A percentile compares a stretch with the other conserved stretches of the same genome.
Evolutionary conservation across 92 coral and sea anemone genomes (phyloP).

Genomic region (Palythoa grandis): DNA sequence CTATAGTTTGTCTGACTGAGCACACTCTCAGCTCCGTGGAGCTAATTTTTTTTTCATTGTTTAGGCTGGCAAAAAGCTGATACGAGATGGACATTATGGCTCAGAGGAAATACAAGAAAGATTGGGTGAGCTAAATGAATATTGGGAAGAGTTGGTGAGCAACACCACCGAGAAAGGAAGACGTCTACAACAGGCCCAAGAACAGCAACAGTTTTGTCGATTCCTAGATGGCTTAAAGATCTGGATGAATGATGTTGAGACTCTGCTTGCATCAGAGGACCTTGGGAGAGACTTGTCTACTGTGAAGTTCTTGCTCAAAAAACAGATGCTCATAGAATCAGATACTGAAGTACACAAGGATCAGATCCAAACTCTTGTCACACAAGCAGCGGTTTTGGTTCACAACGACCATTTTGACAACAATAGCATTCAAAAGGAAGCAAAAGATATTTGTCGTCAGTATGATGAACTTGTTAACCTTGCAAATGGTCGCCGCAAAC

Average conservation of each 20-base stretch:
- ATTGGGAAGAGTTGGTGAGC: constrained; percentile 72
- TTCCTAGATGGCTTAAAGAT: constrained; percentile 75
- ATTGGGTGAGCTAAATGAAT: constrained; percentile 65
- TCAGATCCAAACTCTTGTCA: constrained; percentile 71
- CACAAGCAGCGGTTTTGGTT: constrained; percentile 75
- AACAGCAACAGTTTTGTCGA: constrained; percentile 83
- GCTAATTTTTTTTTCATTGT: background rate
- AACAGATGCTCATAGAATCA: constrained; percentile 82
- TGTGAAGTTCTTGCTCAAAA: constrained; percentile 90
- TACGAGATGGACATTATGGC: constrained; percentile 78
- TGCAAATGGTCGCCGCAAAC: constrained; percentile 71
- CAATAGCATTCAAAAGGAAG: constrained; percentile 67
- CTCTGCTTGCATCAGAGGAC: constrained; percentile 86
- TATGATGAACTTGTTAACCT: constrained; percentile 73
- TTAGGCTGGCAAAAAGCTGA: constrained; percentile 77
- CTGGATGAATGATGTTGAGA: constrained; percentile 93
- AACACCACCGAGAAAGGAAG: constrained; percentile 80
- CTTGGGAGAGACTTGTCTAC: constrained; percentile 84
- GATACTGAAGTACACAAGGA: constrained; percentile 77
- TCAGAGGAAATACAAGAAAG: constrained; percentile 68
- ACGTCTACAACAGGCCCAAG: constrained; percentile 84
- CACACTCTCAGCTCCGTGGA: background rate
- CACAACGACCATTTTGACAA: constrained; percentile 81
- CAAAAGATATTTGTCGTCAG: constrained; percentile 62
- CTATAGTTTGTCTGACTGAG: no score